Evolutionary conservation across 2,113 vertebrate species (phyloP).

Genomic region (Stigmatopora nigra): DNA sequence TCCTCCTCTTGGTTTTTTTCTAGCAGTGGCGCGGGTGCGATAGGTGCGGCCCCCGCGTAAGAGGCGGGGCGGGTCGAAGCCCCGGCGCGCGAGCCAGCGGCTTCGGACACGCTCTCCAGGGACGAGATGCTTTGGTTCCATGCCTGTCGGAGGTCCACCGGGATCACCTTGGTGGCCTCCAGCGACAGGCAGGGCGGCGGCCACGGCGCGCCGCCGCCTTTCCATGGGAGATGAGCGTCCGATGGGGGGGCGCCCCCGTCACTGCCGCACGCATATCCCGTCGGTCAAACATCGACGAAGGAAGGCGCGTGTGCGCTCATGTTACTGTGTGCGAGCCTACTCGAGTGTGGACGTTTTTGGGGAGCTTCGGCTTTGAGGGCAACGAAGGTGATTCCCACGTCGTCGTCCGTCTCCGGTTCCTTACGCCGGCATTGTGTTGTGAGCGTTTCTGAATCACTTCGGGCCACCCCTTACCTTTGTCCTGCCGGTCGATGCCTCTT

Average conservation of each 20-base stretch:
- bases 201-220: slow-evolving; percentile 75
- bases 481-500: slow-evolving; percentile 80
- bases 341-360: slow-evolving; percentile 74
- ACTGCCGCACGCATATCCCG: slow-evolving; percentile 70
- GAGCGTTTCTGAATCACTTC: no score
- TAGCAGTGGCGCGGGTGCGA: slow-evolving; percentile 72
- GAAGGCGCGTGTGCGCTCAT: no score
- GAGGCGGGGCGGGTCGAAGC: slow-evolving; percentile 53
- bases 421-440: slow-evolving; percentile 60
- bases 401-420: slow-evolving; percentile 80
- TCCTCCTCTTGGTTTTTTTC: slow-evolving; percentile 67
- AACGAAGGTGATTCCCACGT: slow-evolving; percentile 87
- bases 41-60: slow-evolving; percentile 37
- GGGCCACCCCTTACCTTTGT: slow-evolving; percentile 69
- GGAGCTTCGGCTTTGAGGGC: slow-evolving; percentile 81
- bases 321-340: slow-evolving; percentile 49
- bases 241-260: slow-evolving; percentile 71
- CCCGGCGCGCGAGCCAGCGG: slow-evolving; percentile 58
- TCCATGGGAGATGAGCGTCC: slow-evolving; percentile 86
- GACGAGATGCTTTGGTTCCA: slow-evolving; percentile 98
- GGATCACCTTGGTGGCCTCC: slow-evolving; percentile 93
- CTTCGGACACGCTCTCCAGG: slow-evolving; percentile 82
- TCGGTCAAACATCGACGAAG: not conserved
- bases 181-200: slow-evolving; percentile 83
- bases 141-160: slow-evolving; percentile 85